A percentile compares a stretch with the other conserved stretches of the same genome.
phyloP scores from a whole-genome alignment of 1,140 invertebrate species.

The Bombus breviceps region DNA sequence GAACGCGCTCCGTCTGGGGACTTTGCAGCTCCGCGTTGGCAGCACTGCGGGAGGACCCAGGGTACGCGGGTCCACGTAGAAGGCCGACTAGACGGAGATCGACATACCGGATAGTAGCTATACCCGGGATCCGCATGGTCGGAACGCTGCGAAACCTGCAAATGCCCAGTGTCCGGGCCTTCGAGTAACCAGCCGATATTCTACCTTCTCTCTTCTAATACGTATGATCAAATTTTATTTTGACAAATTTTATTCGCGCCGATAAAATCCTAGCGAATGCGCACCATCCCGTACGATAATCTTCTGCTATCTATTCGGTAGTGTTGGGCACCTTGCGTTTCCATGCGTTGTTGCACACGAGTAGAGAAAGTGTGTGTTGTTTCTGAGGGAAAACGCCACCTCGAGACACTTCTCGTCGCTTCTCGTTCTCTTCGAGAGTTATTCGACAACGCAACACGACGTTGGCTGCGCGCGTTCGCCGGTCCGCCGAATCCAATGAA shows the following conservation, averaged over 20 bases:
- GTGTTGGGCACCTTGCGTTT: no score
- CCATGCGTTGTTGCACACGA: no score
- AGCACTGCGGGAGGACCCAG: slow-evolving; percentile 8
- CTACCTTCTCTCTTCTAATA: no score
- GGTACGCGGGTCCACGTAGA: no score
- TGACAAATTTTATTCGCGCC: not conserved
- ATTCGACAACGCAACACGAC: fast-evolving
- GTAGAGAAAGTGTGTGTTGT: no score
- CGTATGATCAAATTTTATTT: not conserved
- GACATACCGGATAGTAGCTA: not conserved
- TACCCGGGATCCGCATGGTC: not conserved
- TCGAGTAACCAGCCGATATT: not conserved
- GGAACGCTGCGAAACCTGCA: not conserved
- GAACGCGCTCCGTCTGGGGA: not conserved
- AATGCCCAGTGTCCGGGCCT: not conserved
- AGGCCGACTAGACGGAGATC: not conserved
- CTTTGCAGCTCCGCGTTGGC: slow-evolving; percentile 5
- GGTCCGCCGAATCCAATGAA: not conserved
- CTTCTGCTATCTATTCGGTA: no score
- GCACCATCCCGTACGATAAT: no score
- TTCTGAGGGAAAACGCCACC: not conserved
- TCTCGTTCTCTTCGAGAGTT: no score
- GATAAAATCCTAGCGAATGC: no score
- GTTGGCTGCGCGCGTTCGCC: not conserved
- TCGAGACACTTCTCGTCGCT: not conserved